phyloP scores from a whole-genome alignment of 2,797 vertebrate species.

The Anniella stebbinsi region DNA sequence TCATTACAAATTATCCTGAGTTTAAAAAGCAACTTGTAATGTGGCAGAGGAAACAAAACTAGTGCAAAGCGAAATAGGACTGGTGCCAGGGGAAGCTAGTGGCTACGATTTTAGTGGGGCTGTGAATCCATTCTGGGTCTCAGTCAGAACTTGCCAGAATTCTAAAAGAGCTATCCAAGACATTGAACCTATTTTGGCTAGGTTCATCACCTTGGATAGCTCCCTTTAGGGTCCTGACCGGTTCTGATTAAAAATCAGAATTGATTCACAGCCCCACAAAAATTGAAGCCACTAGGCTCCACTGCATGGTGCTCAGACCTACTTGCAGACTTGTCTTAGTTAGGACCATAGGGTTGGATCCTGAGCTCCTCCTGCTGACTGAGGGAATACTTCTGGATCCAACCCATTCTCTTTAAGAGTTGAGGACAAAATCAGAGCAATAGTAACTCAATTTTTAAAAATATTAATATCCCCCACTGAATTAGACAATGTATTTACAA shows the following conservation, averaged over 20 bases:
- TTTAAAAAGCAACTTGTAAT: not conserved
- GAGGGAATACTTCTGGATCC: not conserved
- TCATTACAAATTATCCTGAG: not conserved
- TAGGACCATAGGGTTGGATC: not conserved
- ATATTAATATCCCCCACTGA: constrained; percentile 37
- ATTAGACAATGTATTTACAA: constrained; percentile 55
- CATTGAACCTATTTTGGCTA: too few species aligned
- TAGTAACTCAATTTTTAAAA: not conserved
- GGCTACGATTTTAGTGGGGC: too few species aligned
- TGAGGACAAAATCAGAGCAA: not conserved
- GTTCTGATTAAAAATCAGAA: too few species aligned
- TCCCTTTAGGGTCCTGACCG: too few species aligned
- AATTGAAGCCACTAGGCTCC: too few species aligned
- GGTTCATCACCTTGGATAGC: too few species aligned
- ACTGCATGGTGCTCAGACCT: not conserved
- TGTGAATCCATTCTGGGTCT: too few species aligned
- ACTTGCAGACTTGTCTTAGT: not conserved
- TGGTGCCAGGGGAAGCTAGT: too few species aligned
- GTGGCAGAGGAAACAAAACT: not conserved
- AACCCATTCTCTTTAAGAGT: not conserved
- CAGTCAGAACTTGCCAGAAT: too few species aligned
- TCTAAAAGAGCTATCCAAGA: too few species aligned
- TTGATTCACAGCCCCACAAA: too few species aligned
- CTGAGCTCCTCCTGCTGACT: too few species aligned
- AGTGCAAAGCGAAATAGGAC: not conserved